Conservation (phyloP, 2,113 vertebrate species). For the Petrocephalus zakoni region DNA sequence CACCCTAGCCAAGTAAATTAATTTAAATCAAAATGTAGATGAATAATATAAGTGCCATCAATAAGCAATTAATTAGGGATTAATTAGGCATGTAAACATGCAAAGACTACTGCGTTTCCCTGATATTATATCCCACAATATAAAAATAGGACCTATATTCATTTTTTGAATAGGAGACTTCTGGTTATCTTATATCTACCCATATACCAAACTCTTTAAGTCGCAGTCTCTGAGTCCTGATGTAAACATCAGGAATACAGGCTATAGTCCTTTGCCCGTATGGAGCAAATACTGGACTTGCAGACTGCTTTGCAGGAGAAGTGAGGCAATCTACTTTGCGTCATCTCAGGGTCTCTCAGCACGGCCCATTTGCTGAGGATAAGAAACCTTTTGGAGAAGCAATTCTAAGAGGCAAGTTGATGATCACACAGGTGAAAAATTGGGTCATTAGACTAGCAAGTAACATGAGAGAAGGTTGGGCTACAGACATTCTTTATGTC, state of each 20-base stretch:
- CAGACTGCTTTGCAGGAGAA: background rate
- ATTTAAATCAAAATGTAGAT: background rate
- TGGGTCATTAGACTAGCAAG: background rate
- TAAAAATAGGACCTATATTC: background rate
- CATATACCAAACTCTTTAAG: background rate
- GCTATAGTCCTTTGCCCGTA: background rate
- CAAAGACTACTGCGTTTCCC: background rate
- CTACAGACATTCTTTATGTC: background rate
- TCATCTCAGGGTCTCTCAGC: background rate
- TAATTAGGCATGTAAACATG: background rate
- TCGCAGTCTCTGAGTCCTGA: background rate
- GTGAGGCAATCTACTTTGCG: background rate
- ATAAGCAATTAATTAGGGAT: background rate
- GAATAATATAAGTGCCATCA: background rate
- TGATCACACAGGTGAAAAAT: background rate
- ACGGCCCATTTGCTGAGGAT: background rate
- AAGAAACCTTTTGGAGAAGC: constrained; percentile 1
- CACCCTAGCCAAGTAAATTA: background rate
- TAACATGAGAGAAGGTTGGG: background rate
- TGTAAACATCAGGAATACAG: background rate
- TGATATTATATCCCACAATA: background rate
- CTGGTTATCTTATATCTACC: background rate
- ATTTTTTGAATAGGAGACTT: background rate
- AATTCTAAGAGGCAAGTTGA: background rate
- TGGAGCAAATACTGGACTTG: background rate